Evolutionary conservation across 2,113 vertebrate species (phyloP).

Genomic region (Podilymbus podiceps): DNA sequence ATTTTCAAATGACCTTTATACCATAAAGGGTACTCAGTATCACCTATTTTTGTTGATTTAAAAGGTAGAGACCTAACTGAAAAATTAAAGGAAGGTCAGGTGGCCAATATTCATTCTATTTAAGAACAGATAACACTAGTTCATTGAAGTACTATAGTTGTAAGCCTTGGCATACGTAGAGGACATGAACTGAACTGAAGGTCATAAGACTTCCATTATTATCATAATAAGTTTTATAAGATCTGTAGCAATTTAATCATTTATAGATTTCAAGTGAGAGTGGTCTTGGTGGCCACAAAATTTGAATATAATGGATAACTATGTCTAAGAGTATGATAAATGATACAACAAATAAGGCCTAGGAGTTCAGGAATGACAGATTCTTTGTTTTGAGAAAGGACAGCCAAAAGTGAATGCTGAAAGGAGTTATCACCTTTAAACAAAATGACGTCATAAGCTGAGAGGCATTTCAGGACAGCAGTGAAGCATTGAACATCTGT

Average conservation of each 20-base stretch:
- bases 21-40: background rate
- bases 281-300: background rate
- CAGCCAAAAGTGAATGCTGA: background rate
- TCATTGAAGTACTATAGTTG: background rate
- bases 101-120: background rate
- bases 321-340: background rate
- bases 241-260: background rate
- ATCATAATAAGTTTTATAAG: background rate
- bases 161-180: background rate
- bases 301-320: background rate
- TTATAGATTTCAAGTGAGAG: background rate
- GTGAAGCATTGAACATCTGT: background rate
- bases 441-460: background rate
- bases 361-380: background rate
- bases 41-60: background rate
- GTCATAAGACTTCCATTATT: background rate
- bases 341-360: background rate
- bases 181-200: background rate
- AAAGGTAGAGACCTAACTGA: background rate
- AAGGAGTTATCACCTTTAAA: background rate
- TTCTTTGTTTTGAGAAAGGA: background rate
- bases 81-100: background rate
- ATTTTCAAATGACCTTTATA: background rate
- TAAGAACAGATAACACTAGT: background rate
- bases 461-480: background rate